Conservation (phyloP, 2,113 vertebrate species). For the cat (Felis catus) region F.catus_Fca126_mat1.0 CM031417.1:14708501-14709000, state of each 20-base stretch:
- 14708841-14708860: background rate
- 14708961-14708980: background rate
- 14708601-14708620: background rate
- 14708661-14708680: background rate
- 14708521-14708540: background rate
- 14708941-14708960: background rate
- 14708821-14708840: conserved; percentile 45
- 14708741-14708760: background rate
- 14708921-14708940: background rate
- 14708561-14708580: background rate
- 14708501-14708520: background rate
- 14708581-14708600: background rate
- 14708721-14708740: background rate
- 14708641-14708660: background rate
- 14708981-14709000: background rate
- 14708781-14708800: background rate
- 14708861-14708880: background rate
- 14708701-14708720: conserved; percentile 22
- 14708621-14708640: background rate
- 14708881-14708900: background rate
- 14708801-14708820: background rate
- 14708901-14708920: background rate
- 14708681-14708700: background rate
- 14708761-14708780: background rate
- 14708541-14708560: background rate